These are phyloP conservation scores for Danio albolineatus DNA, from an alignment of 2,797 vertebrate genomes.

Conservation along the genomic window DNA sequence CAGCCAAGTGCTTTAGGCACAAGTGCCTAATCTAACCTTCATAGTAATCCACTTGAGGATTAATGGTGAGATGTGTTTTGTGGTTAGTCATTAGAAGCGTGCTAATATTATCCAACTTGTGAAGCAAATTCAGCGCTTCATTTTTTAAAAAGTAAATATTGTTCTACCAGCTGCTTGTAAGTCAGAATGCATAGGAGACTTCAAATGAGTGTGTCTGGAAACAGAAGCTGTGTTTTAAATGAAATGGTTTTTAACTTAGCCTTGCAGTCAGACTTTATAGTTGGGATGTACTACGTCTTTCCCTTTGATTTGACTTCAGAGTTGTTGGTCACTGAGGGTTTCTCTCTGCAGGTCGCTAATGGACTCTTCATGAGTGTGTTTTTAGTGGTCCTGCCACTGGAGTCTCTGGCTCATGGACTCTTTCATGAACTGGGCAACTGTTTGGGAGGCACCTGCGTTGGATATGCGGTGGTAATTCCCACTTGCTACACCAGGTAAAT, in stretches of 20 bases:
- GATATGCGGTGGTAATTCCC: constrained; percentile 95
- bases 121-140: background rate
- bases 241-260: background rate
- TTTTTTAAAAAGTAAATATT: too few species aligned
- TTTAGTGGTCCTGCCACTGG: constrained; percentile 92
- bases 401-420: constrained; percentile 91
- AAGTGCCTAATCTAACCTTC: constrained; percentile 29
- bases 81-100: constrained; percentile 46
- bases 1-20: constrained; percentile 36
- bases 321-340: constrained; percentile 1
- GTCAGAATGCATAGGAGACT: background rate
- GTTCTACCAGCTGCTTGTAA: background rate
- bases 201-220: background rate
- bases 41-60: constrained; percentile 26
- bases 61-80: constrained; percentile 35
- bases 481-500: constrained; percentile 92
- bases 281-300: background rate
- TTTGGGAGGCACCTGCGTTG: constrained; percentile 96
- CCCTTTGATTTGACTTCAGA: background rate
- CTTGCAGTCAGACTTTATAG: background rate
- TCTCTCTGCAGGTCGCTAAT: constrained; percentile 79
- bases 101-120: constrained; percentile 14
- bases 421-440: constrained; percentile 94
- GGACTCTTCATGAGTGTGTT: constrained; percentile 93
- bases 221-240: background rate